Evolutionary conservation across 1,140 invertebrate genomes (phyloP).

Genomic region (Drosophila ironensis): DNA sequence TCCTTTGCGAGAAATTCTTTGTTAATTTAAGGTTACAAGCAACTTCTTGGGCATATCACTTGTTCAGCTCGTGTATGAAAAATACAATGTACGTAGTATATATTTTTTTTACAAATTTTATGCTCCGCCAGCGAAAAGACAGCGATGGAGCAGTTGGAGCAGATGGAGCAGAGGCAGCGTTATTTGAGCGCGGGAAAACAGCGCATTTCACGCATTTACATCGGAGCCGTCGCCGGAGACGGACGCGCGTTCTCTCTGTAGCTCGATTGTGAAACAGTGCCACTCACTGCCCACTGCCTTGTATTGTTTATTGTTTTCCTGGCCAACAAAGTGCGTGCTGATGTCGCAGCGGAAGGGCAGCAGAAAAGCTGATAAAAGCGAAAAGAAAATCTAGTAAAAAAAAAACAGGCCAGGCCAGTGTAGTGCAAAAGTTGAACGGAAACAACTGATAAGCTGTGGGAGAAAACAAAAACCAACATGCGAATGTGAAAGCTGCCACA

Average conservation of each 20-base stretch:
- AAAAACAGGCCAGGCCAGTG: constrained; percentile 36
- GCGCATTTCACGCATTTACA: constrained; percentile 60
- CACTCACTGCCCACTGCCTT: background rate
- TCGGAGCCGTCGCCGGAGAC: constrained; percentile 51
- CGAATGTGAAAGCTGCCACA: constrained; percentile 36
- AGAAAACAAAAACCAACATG: constrained; percentile 11
- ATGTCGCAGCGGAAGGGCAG: constrained; percentile 16
- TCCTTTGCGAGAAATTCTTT: background rate
- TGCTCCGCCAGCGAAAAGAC: constrained; percentile 21
- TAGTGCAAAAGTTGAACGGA: constrained; percentile 55
- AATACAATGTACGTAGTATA: too few relatives aligned
- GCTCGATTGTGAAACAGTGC: too few relatives aligned
- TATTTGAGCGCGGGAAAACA: constrained; percentile 64
- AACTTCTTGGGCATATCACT: background rate
- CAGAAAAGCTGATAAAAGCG: constrained; percentile 46
- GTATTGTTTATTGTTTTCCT: constrained; percentile 21
- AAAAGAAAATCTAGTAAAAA: constrained; percentile 13
- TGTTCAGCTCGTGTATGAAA: constrained; percentile 6
- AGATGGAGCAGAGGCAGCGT: constrained; percentile 10
- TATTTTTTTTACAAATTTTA: constrained; percentile 25
- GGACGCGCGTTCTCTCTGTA: constrained; percentile 22
- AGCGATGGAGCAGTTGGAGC: background rate
- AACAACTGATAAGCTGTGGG: constrained; percentile 42
- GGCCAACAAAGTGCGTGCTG: constrained; percentile 5
- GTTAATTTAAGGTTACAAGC: background rate